Base-by-base conservation (phyloP, 2,888 invertebrate genomes). In the Napeogenes inachia region DNA sequence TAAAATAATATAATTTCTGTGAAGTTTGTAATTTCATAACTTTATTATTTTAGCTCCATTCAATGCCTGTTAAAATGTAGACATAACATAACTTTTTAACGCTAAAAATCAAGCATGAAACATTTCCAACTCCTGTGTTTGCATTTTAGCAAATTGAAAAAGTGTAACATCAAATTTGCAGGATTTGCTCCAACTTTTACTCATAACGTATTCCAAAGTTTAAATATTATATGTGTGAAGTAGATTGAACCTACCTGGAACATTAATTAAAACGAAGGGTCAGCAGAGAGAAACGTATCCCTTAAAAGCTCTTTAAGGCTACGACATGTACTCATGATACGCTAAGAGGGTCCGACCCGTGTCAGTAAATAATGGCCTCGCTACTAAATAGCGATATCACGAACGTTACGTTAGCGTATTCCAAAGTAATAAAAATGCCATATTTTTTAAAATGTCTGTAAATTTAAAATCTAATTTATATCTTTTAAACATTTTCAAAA, bases 181-280 rank as follows among this genome's bases (percentile, higher is more conserved):
- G 57, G 30, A 56, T 42, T 54, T 13, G 38, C 56, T 54, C 60
- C 64, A 64, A 68, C 65, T 67, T 67, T 61, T 38, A 54, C 58
- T 62, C 63, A 67, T 64, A 62, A 65, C 56, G 57, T 62, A 64
- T 61, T 62, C 62, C 50, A 8, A 50, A 50, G 59, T 57, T 64
- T 71, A 64, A 70, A 73, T 72, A 70, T 68, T 71, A 70, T 61
- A 71, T 56, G 62, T 53, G 56, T 42, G 42, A 42, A 42, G 42
- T 54, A 59, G 68, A 56, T 64, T 65, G 57, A 66, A 66, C 63
- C 64, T 66, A 63, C 68, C 68, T 68, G 65, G 64, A 66, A 65
- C 66, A 71, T 72, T 73, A 73, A 72, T 73, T 74, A 73, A 71
- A 71, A 64, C 60, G 62, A 45, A 61, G 68, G 72, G 70, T 71